phyloP scores from a whole-genome alignment of 2,888 invertebrate species.

The Epicampocera succincta region DNA sequence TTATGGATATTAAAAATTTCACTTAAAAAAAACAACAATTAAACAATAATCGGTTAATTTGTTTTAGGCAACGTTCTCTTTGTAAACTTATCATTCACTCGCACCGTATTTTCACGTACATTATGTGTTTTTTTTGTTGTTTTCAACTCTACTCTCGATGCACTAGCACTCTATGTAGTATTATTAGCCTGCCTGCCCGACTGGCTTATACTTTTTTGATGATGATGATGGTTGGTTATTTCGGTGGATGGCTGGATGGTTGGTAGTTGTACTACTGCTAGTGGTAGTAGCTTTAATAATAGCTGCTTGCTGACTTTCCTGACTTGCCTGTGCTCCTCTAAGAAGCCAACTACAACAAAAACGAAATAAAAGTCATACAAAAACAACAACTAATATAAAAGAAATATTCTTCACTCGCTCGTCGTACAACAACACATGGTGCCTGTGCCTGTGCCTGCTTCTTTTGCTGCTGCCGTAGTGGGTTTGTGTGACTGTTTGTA shows the following conservation, averaged over 20 bases:
- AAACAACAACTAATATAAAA: conserved; percentile 37
- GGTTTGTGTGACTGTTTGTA: conserved; percentile 51
- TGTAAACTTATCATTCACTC: conserved; percentile 40
- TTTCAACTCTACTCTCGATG: conserved; percentile 27
- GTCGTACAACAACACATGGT: conserved; percentile 64
- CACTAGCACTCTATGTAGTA: conserved; percentile 26
- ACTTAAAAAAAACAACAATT: no score
- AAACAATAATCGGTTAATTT: no score
- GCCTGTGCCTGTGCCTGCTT: conserved; percentile 62
- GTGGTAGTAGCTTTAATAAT: conserved; percentile 50
- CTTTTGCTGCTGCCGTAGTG: conserved; percentile 50
- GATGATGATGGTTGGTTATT: conserved; percentile 52
- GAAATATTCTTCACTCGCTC: conserved; percentile 56
- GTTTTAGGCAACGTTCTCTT: conserved; percentile 31
- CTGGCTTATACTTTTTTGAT: conserved; percentile 25
- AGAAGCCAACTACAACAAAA: conserved; percentile 56
- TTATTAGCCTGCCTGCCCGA: conserved; percentile 33
- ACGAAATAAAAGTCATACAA: conserved; percentile 48
- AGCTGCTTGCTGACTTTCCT: conserved; percentile 46
- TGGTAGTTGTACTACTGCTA: conserved; percentile 28
- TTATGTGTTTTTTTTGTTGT: conserved; percentile 31
- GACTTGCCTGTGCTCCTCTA: conserved; percentile 53
- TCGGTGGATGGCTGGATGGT: conserved; percentile 35
- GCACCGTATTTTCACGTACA: conserved; percentile 28
- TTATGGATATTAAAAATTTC: no score